Percentiles rank a stretch among this genome's conserved stretches.
Evolutionary conservation across 2,888 invertebrate species (phyloP).

Genomic region (Mycalesis mineus): DNA sequence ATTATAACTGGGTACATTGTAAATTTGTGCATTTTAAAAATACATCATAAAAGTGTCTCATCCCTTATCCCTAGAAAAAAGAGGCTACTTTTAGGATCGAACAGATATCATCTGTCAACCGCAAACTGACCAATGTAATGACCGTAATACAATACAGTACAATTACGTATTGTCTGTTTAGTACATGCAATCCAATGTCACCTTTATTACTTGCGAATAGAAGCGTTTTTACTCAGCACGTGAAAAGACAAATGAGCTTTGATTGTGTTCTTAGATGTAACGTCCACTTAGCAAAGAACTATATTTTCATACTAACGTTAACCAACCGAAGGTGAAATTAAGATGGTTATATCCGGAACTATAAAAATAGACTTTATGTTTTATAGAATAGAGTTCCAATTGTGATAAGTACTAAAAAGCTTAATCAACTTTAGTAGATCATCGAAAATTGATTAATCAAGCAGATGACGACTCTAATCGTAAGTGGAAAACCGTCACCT

Average conservation of each 20-base stretch:
- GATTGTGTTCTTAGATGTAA: neutral
- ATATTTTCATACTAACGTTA: neutral
- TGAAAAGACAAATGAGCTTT: neutral
- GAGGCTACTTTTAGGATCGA: neutral
- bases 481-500: too few relatives aligned
- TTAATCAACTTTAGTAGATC: too few relatives aligned
- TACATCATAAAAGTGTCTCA: neutral
- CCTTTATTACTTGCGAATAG: neutral
- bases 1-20: too few relatives aligned
- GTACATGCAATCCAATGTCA: neutral
- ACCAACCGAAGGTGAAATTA: neutral
- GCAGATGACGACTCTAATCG: too few relatives aligned
- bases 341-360: neutral
- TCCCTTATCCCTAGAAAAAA: neutral
- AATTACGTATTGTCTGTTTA: conserved; percentile 21
- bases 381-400: too few relatives aligned
- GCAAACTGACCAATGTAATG: conserved; percentile 46
- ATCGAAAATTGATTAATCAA: too few relatives aligned
- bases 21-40: too few relatives aligned
- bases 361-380: too few relatives aligned
- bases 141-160: conserved; percentile 31
- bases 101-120: conserved; percentile 55
- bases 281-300: neutral
- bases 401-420: too few relatives aligned
- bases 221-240: neutral